phyloP scores from a whole-genome alignment of 2,888 invertebrate genomes.

The Limnephilus auricula region DNA sequence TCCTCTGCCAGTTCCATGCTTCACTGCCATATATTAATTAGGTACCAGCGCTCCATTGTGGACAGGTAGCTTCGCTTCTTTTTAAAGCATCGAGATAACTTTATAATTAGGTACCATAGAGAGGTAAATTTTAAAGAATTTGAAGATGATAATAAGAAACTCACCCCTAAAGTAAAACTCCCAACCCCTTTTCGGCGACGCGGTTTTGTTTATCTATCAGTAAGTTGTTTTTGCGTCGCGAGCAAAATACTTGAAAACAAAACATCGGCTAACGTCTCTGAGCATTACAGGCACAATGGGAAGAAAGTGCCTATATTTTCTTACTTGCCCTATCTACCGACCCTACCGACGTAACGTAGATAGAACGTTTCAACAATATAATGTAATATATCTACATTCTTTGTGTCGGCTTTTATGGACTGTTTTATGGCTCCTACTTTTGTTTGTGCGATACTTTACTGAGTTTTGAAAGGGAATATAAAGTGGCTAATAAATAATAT shows the following conservation, averaged over 20 bases:
- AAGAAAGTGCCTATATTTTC: constrained; percentile 27
- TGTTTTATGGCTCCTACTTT: neutral
- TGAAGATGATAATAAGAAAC: neutral
- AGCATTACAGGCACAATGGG: constrained; percentile 65
- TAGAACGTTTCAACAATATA: neutral
- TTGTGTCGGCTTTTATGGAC: constrained; percentile 28
- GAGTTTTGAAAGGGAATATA: neutral
- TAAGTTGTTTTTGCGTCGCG: constrained; percentile 63
- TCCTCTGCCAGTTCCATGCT: too few species aligned
- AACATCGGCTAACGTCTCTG: constrained; percentile 64
- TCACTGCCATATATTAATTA: too few species aligned
- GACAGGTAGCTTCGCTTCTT: too few species aligned
- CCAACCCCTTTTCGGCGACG: neutral
- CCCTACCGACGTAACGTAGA: too few species aligned
- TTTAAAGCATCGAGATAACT: too few species aligned
- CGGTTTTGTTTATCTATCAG: constrained; percentile 53
- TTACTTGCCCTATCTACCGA: neutral
- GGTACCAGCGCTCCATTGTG: too few species aligned
- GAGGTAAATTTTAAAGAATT: neutral
- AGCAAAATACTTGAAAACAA: constrained; percentile 59
- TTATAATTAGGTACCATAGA: too few species aligned
- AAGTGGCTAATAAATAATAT: neutral
- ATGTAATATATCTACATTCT: constrained; percentile 23
- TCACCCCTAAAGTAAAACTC: neutral
- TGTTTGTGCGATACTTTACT: neutral